These are phyloP conservation scores for Pogoniulus pusillus DNA, from an alignment of 2,797 vertebrate species.

Conservation along the genomic window DNA sequence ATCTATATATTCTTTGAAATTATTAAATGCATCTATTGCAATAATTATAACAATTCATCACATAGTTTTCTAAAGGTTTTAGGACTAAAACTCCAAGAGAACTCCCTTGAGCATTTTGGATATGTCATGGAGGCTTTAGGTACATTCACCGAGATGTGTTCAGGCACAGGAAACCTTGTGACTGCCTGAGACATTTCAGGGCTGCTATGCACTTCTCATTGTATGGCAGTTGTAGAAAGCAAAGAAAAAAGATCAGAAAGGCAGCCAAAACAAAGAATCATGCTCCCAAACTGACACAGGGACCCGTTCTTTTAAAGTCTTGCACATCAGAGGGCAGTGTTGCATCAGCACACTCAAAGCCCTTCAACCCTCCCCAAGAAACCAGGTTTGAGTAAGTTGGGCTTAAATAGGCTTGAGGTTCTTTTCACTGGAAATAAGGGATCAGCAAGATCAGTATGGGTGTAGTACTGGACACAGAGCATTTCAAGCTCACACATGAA, in stretches of 20 bases:
- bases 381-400: not conserved
- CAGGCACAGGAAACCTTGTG: not conserved
- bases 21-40: not conserved
- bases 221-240: not conserved
- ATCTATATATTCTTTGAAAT: not conserved
- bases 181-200: not conserved
- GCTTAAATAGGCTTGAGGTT: not conserved
- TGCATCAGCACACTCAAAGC: not conserved
- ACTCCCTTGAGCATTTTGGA: not conserved
- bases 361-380: not conserved
- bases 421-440: not conserved
- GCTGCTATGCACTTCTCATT: not conserved
- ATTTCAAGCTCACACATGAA: not conserved
- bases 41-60: not conserved
- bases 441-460: not conserved
- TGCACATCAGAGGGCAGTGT: conserved; percentile 50
- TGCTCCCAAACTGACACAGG: not conserved
- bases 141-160: not conserved
- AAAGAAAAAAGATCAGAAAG: not conserved
- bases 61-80: not conserved
- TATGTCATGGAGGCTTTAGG: not conserved
- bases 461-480: not conserved
- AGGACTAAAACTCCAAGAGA: not conserved
- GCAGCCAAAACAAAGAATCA: not conserved
- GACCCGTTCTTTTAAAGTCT: not conserved